Base-by-base conservation (phyloP, 2,888 invertebrate genomes). In the Drosophila mettleri region DNA sequence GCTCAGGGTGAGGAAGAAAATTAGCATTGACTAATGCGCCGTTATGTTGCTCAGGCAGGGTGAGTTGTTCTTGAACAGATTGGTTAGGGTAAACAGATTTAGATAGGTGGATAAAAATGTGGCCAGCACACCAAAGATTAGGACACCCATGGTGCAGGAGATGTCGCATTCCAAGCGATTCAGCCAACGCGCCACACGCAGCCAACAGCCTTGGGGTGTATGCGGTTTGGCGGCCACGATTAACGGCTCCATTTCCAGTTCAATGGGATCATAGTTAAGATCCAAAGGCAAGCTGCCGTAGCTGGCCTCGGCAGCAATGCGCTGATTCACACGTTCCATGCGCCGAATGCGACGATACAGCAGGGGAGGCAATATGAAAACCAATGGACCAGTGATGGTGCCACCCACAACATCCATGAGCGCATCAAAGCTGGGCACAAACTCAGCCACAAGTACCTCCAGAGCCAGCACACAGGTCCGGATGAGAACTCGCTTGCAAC, bases 341-440 rank as follows among this genome's bases (percentile, higher is more conserved):
- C 93, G 93, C 54, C 94, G 92, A 10, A 96, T 94, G 89, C 94
- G 95, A 0, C 95, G 93, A 90, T 97, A 97, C 86, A 98, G 95
- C 41, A 97, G 80, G 0, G 97, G 96, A 0, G 98, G 98, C 64
- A 97, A 94, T 65, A 98, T 94, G 78, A 97, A 98, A 82, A 97
- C 95, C 12, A 97, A 92, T 0, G 97, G 96, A 0, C 97, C 96
- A 0, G 96, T 96, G 5, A 98, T 93, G 0, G 96, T 95, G 5
- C 97, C 97, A 0, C 98, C 98, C 10, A 98, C 95, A 0, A 98
- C 93, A 2, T 97, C 95, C 95, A 98, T 96, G 12, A 98, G 95
- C 20, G 97, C 93, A 84, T 97, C 97, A 89, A 98, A 97, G 73
- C 95, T 94, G 1, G 98, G 97, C 0, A 98, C 95, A 0, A 96